These are phyloP conservation scores for Neomorphus geoffroyi DNA, from an alignment of 2,797 vertebrate genomes.

Conservation along the genomic window DNA sequence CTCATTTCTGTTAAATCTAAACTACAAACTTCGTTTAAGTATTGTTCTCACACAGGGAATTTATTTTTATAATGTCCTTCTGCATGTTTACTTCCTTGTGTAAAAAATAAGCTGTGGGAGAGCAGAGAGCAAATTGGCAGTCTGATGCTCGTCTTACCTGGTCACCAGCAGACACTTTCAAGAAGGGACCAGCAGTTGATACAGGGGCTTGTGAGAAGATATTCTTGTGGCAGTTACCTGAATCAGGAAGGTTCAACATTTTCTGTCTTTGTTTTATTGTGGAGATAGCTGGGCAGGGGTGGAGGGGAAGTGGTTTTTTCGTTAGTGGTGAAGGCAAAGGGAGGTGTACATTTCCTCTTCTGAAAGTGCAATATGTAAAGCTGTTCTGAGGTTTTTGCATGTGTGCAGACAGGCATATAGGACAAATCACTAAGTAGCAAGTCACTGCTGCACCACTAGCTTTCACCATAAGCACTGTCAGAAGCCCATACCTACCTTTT, in stretches of 20 bases:
- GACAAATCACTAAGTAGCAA: not conserved
- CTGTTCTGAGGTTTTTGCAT: rapidly evolving
- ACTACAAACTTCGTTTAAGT: not conserved
- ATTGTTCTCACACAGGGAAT: not conserved
- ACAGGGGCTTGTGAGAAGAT: not conserved
- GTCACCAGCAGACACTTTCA: not conserved
- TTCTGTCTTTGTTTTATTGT: not conserved
- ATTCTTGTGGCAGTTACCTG: not conserved
- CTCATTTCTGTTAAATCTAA: not conserved
- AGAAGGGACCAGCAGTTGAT: not conserved
- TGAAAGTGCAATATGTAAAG: not conserved
- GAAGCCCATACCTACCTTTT: not conserved
- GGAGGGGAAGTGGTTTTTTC: not conserved
- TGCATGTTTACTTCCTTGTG: not conserved
- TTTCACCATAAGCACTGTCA: not conserved
- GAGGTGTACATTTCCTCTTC: conserved; percentile 19
- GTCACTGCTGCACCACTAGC: not conserved
- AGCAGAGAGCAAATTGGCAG: not conserved
- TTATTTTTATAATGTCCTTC: not conserved
- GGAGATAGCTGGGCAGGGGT: not conserved
- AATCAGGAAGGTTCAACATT: not conserved
- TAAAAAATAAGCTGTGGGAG: not conserved
- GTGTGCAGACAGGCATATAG: not conserved
- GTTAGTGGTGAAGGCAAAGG: not conserved
- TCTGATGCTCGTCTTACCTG: not conserved